Conservation (phyloP, 2,113 vertebrate species). For the Nesoenas mayeri region DNA sequence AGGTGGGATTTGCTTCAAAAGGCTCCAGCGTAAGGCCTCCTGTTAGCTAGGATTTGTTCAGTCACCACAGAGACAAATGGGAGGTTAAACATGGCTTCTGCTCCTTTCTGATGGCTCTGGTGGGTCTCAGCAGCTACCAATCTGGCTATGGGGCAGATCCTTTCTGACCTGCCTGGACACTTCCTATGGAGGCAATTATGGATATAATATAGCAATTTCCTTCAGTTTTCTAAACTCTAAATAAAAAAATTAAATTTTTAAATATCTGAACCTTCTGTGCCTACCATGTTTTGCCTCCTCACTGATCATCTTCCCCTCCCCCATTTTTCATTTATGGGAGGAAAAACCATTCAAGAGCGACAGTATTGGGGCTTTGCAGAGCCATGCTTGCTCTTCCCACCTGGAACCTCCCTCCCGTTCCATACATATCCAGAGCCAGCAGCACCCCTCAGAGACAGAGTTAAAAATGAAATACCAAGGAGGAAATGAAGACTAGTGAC, state of each 20-base stretch:
- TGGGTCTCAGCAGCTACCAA: background rate
- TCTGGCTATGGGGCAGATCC: background rate
- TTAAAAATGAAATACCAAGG: constrained; percentile 41
- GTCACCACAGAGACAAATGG: background rate
- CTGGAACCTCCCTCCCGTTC: background rate
- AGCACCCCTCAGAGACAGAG: background rate
- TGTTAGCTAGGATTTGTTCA: background rate
- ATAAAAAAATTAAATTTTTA: constrained; percentile 12
- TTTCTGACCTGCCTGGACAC: background rate
- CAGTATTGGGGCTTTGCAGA: background rate
- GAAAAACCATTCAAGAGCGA: constrained; percentile 45
- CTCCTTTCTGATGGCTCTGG: background rate
- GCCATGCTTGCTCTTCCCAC: background rate
- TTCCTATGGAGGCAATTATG: background rate
- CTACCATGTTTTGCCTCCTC: background rate
- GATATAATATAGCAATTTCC: background rate
- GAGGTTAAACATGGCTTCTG: background rate
- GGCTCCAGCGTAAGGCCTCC: background rate
- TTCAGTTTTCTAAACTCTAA: background rate
- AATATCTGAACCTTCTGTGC: background rate
- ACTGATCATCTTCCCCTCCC: background rate
- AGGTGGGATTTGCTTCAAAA: background rate
- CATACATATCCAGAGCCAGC: constrained; percentile 17
- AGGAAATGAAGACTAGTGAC: background rate
- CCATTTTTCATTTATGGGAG: constrained; percentile 20